Evolutionary conservation across 2,888 invertebrate genomes (phyloP), one percentile per base, ranked within the genome.

Genomic region (Thalpophila matura): DNA sequence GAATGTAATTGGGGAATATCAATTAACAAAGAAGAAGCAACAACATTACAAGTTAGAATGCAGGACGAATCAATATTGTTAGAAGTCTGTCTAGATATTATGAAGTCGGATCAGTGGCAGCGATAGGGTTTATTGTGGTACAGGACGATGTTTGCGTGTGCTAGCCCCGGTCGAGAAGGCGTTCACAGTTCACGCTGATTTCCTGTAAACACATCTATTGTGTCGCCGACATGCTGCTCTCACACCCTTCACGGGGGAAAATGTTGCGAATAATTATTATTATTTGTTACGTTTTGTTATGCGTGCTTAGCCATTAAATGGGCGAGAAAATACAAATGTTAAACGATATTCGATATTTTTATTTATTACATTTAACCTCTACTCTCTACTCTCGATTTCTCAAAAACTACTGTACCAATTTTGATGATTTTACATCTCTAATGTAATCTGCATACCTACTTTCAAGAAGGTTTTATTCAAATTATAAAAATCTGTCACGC

Each of bases 191-290:
- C 83, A 76, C 80, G 75, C 84, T 84, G 89, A 83, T 86, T 89
- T 89, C 89, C 88, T 91, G 91, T 91, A 89, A 92, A 92, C 91
- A 91, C 86, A 87, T 89, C 85, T 83, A 89, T 90, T 91, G 89
- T 90, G 83, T 84, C 84, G 79, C 77, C 81, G 84, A 84, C 85
- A 83, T 82, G 86, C 86, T 82, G 83, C 81, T 79, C 78, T 77
- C 82, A 85, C 86, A 82, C 84, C 85, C 84, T 82, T 84, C 75
- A 81, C 71, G 63, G 76, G 77, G 77, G 79, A 85, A 84, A 86
- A 83, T 74, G 63, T 71, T 66, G 31, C 73, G 74, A 85, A 80
- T 84, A 84, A 84, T 86, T 88, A 84, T 86, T 84, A n/a, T n/a
- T n/a, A n/a, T 86, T 82, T 85, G 63, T 60, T 45, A 53, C 79